Conservation (phyloP, 2,113 vertebrate species). For the Panthera uncia region DNA sequence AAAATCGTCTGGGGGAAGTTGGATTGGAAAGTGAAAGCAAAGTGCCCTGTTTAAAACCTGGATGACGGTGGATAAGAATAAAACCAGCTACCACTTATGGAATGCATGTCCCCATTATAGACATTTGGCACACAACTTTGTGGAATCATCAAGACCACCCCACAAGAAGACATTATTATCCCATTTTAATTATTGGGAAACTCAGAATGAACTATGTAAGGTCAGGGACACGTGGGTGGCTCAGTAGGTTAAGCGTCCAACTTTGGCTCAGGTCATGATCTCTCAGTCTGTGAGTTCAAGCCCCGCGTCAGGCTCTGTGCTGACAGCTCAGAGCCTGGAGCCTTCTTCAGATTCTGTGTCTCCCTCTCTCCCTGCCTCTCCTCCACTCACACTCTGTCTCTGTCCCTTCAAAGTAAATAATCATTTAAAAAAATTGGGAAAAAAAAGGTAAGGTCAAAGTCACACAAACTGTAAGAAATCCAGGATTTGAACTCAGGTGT, state of each 20-base stretch:
- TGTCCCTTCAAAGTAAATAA: no score
- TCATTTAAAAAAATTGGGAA: no score
- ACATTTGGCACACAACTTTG: no score
- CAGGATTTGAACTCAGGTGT: neutral
- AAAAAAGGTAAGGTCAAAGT: neutral
- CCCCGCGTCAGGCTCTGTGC: no score
- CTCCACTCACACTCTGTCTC: no score
- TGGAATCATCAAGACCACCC: rapidly evolving
- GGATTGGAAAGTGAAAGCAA: neutral
- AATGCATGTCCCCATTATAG: rapidly evolving
- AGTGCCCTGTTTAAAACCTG: neutral
- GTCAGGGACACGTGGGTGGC: neutral
- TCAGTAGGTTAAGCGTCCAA: no score
- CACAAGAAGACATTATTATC: neutral
- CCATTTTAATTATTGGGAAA: neutral
- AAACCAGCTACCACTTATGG: neutral
- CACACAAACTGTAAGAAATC: neutral
- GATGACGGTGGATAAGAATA: neutral
- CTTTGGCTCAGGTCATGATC: no score
- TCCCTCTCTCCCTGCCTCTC: no score
- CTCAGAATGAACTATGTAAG: neutral
- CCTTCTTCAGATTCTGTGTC: no score
- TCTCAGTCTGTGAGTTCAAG: no score
- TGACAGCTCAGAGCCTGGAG: no score
- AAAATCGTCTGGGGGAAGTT: neutral